A percentile compares a stretch with the other conserved stretches of the same genome.
Evolutionary conservation across 2,888 invertebrate species (phyloP).

Genomic region (Chironomus tentans): DNA sequence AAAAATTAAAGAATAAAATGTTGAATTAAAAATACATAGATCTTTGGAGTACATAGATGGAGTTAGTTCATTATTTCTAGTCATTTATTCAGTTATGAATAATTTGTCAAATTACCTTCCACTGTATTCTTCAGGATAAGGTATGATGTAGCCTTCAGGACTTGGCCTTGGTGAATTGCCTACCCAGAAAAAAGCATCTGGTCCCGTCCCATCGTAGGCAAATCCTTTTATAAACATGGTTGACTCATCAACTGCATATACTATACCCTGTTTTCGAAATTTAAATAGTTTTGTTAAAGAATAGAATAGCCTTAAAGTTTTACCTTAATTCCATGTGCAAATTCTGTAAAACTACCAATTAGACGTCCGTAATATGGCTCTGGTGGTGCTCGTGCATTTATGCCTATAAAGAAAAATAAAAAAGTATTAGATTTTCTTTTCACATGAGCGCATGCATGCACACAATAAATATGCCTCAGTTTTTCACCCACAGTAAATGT

Average conservation of each 20-base stretch:
- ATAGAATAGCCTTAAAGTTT: background rate
- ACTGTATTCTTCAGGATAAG: slow-evolving; percentile 74
- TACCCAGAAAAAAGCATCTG: slow-evolving; percentile 86
- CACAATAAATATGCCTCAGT: background rate
- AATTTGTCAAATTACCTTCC: slow-evolving; percentile 50
- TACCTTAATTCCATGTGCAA: slow-evolving; percentile 63
- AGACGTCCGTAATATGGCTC: slow-evolving; percentile 68
- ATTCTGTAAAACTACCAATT: slow-evolving; percentile 63
- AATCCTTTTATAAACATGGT: slow-evolving; percentile 82
- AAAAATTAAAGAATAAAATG: too few species aligned
- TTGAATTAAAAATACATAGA: too few species aligned
- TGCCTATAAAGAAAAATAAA: slow-evolving; percentile 23
- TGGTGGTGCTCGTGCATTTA: slow-evolving; percentile 32
- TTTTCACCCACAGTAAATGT: background rate
- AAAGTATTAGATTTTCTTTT: background rate
- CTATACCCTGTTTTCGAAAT: slow-evolving; percentile 49
- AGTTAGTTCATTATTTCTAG: too few species aligned
- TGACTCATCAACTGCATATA: slow-evolving; percentile 80
- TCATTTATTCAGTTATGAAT: too few species aligned
- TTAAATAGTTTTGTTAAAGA: background rate
- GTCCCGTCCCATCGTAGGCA: slow-evolving; percentile 79
- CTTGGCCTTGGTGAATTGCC: slow-evolving; percentile 71
- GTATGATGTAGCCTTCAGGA: slow-evolving; percentile 74
- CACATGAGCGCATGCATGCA: background rate
- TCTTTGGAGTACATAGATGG: too few species aligned